Evolutionary conservation across 1,140 invertebrate genomes (phyloP).

Genomic region (Pogonognathellus flavescens): DNA sequence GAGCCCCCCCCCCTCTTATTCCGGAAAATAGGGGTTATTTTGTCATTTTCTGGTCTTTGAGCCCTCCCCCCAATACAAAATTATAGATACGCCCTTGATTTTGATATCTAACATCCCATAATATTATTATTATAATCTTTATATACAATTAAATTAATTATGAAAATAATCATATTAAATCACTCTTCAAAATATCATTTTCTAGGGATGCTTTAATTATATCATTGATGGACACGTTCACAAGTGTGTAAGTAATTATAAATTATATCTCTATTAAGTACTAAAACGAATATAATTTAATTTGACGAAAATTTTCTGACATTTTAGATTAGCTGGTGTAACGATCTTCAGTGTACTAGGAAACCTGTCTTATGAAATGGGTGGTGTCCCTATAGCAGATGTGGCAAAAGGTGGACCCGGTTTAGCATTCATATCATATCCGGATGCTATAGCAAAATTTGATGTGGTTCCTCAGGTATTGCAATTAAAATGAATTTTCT

Average conservation of each 20-base stretch:
- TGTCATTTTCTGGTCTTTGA: too few species aligned
- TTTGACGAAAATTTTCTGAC: background rate
- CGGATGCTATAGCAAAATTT: slow-evolving; percentile 89
- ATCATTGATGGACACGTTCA: slow-evolving; percentile 74
- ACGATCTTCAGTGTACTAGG: slow-evolving; percentile 78
- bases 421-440: slow-evolving; percentile 77
- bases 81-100: too few species aligned
- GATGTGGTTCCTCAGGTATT: slow-evolving; percentile 79
- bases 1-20: too few species aligned
- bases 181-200: too few species aligned
- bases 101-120: too few species aligned
- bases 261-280: too few species aligned
- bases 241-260: slow-evolving; percentile 74
- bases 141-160: too few species aligned
- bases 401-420: slow-evolving; percentile 78
- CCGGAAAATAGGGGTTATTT: too few species aligned
- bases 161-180: too few species aligned
- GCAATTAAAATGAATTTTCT: background rate
- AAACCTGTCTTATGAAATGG: slow-evolving; percentile 13
- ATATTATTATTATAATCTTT: too few species aligned
- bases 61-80: too few species aligned
- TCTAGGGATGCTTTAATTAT: slow-evolving; percentile 68
- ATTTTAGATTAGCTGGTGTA: slow-evolving; percentile 76
- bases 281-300: too few species aligned
- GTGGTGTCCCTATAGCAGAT: slow-evolving; percentile 74